phyloP scores from a whole-genome alignment of 2,888 invertebrate species.

The Isoperla grammatica region DNA sequence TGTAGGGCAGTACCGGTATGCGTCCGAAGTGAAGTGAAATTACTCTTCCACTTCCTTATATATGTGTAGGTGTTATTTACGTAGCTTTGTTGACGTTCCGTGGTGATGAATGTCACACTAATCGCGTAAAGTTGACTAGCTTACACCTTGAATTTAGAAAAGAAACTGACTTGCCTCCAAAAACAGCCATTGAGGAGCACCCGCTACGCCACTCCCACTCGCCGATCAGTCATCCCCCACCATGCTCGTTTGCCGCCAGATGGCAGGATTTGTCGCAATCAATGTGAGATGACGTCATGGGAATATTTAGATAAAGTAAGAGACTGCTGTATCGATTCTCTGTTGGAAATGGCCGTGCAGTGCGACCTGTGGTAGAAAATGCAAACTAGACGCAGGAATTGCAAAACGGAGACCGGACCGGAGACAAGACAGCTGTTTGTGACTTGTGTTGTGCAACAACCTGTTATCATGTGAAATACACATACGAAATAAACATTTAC shows the following conservation, averaged over 20 bases:
- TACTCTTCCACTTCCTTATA: not conserved
- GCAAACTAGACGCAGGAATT: not conserved
- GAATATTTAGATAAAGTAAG: too few species aligned
- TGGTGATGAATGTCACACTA: not conserved
- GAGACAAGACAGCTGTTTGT: too few species aligned
- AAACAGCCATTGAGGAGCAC: conserved; percentile 8
- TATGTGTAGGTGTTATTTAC: conserved; percentile 3
- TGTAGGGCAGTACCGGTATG: conserved; percentile 22
- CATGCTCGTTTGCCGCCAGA: not conserved
- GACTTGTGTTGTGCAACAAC: too few species aligned
- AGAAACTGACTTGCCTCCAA: conserved; percentile 1
- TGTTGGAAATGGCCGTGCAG: too few species aligned
- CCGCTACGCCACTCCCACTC: conserved; percentile 11
- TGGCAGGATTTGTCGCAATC: not conserved
- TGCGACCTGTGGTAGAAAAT: not conserved
- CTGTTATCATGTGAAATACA: too few species aligned
- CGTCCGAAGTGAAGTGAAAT: conserved; percentile 1
- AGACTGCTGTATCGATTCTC: too few species aligned
- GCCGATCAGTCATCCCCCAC: conserved; percentile 1
- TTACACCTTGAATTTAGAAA: not conserved
- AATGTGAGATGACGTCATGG: not conserved
- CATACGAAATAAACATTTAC: too few species aligned
- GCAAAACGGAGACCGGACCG: too few species aligned
- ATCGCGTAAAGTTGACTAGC: not conserved
- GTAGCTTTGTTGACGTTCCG: not conserved